Evolutionary conservation across 2,888 invertebrate species (phyloP).

Genomic region (Napeogenes sylphis): DNA sequence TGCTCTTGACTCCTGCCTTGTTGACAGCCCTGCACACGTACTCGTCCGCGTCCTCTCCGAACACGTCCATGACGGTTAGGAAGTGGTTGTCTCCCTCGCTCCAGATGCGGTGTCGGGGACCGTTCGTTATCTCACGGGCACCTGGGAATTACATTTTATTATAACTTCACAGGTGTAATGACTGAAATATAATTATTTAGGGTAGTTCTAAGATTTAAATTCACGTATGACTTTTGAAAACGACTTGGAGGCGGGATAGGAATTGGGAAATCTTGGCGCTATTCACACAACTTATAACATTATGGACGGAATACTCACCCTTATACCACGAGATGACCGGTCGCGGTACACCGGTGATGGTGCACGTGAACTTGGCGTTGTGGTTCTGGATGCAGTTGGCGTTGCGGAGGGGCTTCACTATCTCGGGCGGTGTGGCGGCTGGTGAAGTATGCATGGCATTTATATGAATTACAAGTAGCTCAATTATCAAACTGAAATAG

Average conservation of each 20-base stretch:
- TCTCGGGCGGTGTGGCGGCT: conserved; percentile 93
- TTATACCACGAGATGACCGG: conserved; percentile 98
- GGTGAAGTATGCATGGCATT: conserved; percentile 9
- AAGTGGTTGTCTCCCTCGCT: conserved; percentile 93
- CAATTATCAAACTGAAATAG: no score
- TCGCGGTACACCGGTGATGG: conserved; percentile 91
- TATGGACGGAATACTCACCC: conserved; percentile 66
- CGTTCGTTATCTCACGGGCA: conserved; percentile 94
- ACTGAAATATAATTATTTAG: no score
- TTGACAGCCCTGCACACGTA: conserved; percentile 97
- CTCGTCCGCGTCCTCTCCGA: conserved; percentile 99
- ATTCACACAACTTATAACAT: no score
- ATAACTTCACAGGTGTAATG: neutral
- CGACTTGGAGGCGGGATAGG: no score
- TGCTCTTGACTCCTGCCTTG: conserved; percentile 95
- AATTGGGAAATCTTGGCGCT: no score
- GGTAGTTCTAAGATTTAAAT: no score
- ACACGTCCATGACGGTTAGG: conserved; percentile 94
- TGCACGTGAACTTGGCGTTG: conserved; percentile 95
- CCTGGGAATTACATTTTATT: conserved; percentile 56
- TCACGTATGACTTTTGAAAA: no score
- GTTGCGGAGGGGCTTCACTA: conserved; percentile 89
- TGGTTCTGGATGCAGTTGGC: conserved; percentile 95
- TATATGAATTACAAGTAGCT: neutral
- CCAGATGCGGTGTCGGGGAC: conserved; percentile 94